Evolutionary conservation across 2,797 vertebrate species (phyloP).

Genomic region (Dendrocincla fuliginosa): DNA sequence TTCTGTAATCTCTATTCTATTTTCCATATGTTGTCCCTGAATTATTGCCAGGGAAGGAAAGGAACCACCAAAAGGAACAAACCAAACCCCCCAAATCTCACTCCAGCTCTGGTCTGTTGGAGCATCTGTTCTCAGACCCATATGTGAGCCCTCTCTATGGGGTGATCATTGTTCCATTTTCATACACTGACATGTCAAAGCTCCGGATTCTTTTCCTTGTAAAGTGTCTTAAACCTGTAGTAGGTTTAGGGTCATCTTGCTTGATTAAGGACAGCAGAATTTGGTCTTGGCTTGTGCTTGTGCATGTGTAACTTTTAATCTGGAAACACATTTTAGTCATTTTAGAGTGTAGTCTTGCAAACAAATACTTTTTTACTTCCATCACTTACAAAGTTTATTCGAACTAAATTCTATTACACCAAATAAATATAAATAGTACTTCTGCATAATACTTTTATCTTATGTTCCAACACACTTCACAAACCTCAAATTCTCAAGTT

Average conservation of each 20-base stretch:
- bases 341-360: neutral
- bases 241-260: neutral
- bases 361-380: neutral
- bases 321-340: neutral
- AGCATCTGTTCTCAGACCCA: neutral
- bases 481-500: neutral
- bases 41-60: slow-evolving; percentile 17
- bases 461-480: neutral
- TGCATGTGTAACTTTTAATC: neutral
- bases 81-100: neutral
- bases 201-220: neutral
- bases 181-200: neutral
- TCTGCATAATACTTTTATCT: neutral
- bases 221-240: neutral
- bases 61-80: neutral
- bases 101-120: neutral
- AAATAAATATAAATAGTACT: neutral
- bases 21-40: slow-evolving; percentile 52
- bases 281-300: neutral
- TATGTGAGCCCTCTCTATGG: neutral
- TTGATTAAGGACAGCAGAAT: neutral
- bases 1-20: slow-evolving; percentile 1
- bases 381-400: neutral
- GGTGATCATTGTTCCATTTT: neutral
- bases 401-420: neutral